Evolutionary conservation across 2,888 invertebrate genomes (phyloP).

Genomic region (Limenitis camilla): DNA sequence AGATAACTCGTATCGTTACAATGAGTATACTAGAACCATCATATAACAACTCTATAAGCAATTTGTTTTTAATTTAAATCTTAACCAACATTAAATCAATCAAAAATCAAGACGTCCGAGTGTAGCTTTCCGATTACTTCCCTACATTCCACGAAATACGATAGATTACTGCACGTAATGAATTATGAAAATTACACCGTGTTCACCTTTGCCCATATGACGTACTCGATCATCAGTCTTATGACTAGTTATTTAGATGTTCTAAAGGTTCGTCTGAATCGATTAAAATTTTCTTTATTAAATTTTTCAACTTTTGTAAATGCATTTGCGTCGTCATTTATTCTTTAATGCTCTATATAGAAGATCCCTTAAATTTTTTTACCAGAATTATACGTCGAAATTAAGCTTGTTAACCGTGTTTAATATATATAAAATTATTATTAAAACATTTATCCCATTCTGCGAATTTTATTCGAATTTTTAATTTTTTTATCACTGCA

Average conservation of each 20-base stretch:
- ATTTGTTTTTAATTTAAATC: too few species aligned
- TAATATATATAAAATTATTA: neutral
- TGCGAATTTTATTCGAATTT: constrained; percentile 6
- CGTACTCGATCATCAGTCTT: constrained; percentile 18
- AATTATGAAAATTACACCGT: constrained; percentile 16
- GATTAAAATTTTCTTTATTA: too few species aligned
- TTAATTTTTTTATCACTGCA: constrained; percentile 12
- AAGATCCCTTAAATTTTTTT: too few species aligned
- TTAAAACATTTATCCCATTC: constrained; percentile 1
- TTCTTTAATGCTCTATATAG: too few species aligned
- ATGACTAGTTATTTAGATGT: constrained; percentile 6
- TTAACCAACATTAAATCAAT: too few species aligned
- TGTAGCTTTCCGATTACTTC: too few species aligned
- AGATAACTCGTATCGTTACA: too few species aligned
- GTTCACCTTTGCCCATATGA: constrained; percentile 16
- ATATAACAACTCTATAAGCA: too few species aligned
- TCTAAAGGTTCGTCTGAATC: neutral
- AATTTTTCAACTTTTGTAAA: too few species aligned
- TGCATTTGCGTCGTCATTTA: too few species aligned
- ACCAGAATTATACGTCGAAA: neutral
- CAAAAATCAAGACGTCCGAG: too few species aligned
- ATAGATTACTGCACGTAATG: constrained; percentile 16
- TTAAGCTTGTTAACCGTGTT: neutral
- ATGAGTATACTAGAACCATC: too few species aligned
- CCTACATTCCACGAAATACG: neutral